These are phyloP conservation scores for Acanthochromis polyacanthus DNA, from an alignment of 2,113 vertebrate genomes.

Conservation along the genomic window DNA sequence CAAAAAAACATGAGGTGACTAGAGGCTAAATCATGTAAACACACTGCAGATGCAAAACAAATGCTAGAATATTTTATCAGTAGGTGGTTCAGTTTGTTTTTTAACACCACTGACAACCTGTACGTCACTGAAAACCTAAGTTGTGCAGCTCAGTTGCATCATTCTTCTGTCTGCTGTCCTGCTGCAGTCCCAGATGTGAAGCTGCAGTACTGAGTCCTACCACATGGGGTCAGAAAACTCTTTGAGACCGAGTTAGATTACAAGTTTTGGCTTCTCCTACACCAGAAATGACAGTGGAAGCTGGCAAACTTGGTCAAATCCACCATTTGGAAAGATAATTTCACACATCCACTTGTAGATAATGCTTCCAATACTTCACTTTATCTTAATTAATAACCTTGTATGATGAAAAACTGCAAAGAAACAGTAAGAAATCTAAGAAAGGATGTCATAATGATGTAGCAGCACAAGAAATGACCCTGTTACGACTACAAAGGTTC, in stretches of 20 bases:
- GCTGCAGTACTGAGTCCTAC: neutral
- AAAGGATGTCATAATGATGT: no score
- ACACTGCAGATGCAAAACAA: no score
- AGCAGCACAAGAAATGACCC: no score
- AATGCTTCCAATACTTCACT: neutral
- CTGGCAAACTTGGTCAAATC: neutral
- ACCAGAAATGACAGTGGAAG: no score
- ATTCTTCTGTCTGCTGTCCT: no score
- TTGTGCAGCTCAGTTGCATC: no score
- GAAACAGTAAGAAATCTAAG: neutral
- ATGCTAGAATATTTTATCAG: neutral
- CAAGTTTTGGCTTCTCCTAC: no score
- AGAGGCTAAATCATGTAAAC: no score
- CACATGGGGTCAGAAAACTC: constrained; percentile 55
- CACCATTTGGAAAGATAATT: neutral
- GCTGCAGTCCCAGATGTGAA: neutral
- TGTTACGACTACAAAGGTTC: neutral
- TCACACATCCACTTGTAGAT: neutral
- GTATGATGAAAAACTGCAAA: neutral
- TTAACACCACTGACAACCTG: neutral
- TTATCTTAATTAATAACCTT: neutral
- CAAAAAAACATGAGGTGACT: no score
- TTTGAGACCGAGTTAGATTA: no score
- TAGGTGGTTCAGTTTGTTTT: neutral
- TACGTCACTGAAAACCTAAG: no score